A percentile compares a stretch with the other conserved stretches of the same genome.
phyloP scores from a whole-genome alignment of 1,140 invertebrate genomes.

The Drosophila setifemur region DNA sequence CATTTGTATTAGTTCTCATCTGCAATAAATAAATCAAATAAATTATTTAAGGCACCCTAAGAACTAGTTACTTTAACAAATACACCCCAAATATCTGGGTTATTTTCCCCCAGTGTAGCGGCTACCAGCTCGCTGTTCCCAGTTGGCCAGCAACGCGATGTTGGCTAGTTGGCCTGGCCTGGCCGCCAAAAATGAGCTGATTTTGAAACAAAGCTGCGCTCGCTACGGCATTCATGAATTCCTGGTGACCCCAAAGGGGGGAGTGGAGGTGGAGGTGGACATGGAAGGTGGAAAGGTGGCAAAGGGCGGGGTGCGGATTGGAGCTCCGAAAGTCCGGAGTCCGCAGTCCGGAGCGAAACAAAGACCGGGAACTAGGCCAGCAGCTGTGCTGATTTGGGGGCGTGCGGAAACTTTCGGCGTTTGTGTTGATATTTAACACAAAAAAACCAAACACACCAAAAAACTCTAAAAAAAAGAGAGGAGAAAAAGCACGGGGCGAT shows the following conservation, averaged over 20 bases:
- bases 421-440: slow-evolving; percentile 47
- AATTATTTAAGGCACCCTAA: too few relatives aligned
- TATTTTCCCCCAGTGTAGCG: slow-evolving; percentile 4
- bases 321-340: too few relatives aligned
- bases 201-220: slow-evolving; percentile 66
- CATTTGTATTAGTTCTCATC: too few relatives aligned
- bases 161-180: slow-evolving; percentile 41
- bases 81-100: too few relatives aligned
- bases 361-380: slow-evolving; percentile 71
- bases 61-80: too few relatives aligned
- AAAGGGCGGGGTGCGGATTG: not conserved
- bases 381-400: slow-evolving; percentile 62
- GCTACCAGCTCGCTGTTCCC: slow-evolving; percentile 23
- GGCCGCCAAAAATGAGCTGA: slow-evolving; percentile 70
- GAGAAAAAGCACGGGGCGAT: slow-evolving; percentile 21
- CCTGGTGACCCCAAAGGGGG: slow-evolving; percentile 44
- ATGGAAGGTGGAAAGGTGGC: not conserved
- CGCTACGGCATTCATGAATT: slow-evolving; percentile 67
- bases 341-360: slow-evolving; percentile 67
- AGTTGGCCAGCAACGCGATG: slow-evolving; percentile 38
- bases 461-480: slow-evolving; percentile 1
- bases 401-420: slow-evolving; percentile 51
- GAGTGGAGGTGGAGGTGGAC: not conserved
- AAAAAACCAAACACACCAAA: not conserved
- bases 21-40: too few relatives aligned